Evolutionary conservation across 2,797 vertebrate species (phyloP).

Genomic region (Rhincodon typus): DNA sequence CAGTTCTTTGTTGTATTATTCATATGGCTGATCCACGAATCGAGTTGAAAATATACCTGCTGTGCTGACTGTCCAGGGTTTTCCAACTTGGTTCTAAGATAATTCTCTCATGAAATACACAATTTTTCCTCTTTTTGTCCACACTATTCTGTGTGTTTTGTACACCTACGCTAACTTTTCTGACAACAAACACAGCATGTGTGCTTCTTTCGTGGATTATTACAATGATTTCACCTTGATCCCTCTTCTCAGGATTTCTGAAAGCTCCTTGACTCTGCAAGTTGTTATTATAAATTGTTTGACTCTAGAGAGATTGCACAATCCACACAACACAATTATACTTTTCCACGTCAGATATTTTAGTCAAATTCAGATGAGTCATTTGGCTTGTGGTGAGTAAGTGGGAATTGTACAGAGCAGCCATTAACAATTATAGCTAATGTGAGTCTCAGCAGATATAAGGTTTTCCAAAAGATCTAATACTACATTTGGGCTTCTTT

Average conservation of each 20-base stretch:
- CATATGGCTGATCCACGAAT: too few relatives aligned
- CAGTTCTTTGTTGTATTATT: too few relatives aligned
- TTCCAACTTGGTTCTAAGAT: not conserved
- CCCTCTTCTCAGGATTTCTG: not conserved
- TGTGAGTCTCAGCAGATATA: not conserved
- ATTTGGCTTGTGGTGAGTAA: not conserved
- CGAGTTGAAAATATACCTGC: not conserved
- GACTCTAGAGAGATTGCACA: not conserved
- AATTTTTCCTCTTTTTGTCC: not conserved
- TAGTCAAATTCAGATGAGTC: not conserved
- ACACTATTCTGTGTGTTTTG: not conserved
- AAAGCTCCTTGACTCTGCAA: constrained; percentile 5
- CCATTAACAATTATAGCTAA: not conserved
- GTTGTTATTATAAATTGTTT: constrained; percentile 2
- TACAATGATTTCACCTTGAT: not conserved
- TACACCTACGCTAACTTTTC: not conserved
- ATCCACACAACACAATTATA: not conserved
- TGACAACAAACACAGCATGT: not conserved
- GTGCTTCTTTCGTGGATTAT: not conserved
- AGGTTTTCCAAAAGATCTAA: not conserved
- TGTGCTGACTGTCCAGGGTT: not conserved
- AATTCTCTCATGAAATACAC: not conserved
- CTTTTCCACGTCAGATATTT: not conserved
- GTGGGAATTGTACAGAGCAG: not conserved
- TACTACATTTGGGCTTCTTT: not conserved